These are phyloP conservation scores for Diadumene lineata DNA, from an alignment of 92 coral and sea anemone genomes.

Conservation along the genomic window DNA sequence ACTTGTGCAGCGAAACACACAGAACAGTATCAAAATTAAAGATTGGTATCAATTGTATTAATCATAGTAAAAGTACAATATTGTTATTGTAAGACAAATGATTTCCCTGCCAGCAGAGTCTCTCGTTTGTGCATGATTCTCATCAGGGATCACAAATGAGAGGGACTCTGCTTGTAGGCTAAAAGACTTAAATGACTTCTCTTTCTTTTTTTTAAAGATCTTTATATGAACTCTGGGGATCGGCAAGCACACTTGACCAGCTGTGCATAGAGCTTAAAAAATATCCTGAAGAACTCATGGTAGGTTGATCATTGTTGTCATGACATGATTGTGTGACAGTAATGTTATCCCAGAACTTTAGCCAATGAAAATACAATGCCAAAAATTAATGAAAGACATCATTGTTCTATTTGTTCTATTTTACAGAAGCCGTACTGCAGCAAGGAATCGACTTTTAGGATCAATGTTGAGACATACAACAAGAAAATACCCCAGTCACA, in stretches of 20 bases:
- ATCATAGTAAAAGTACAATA: too few species aligned
- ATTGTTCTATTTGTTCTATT: background rate
- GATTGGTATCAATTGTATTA: too few species aligned
- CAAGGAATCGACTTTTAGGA: constrained; percentile 63
- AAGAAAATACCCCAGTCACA: constrained; percentile 72
- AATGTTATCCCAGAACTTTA: background rate
- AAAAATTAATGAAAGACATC: background rate
- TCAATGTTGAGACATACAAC: constrained; percentile 86
- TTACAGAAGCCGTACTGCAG: constrained; percentile 51
- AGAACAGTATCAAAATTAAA: too few species aligned
- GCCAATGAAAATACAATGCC: background rate
- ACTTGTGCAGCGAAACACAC: too few species aligned
- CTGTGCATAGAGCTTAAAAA: constrained; percentile 50
- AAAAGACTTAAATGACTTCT: too few species aligned
- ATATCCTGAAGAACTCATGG: constrained; percentile 59
- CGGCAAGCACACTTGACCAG: constrained; percentile 52
- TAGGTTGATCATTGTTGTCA: constrained; percentile 9
- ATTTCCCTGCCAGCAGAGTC: too few species aligned
- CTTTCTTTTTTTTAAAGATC: too few species aligned
- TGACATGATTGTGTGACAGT: background rate
- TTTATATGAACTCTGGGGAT: constrained; percentile 78
- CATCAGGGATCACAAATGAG: too few species aligned
- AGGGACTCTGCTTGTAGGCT: too few species aligned
- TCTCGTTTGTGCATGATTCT: too few species aligned
- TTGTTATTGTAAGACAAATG: too few species aligned